Conservation (phyloP, 2,888 invertebrate genomes). For the Perizoma flavofasciatum region DNA sequence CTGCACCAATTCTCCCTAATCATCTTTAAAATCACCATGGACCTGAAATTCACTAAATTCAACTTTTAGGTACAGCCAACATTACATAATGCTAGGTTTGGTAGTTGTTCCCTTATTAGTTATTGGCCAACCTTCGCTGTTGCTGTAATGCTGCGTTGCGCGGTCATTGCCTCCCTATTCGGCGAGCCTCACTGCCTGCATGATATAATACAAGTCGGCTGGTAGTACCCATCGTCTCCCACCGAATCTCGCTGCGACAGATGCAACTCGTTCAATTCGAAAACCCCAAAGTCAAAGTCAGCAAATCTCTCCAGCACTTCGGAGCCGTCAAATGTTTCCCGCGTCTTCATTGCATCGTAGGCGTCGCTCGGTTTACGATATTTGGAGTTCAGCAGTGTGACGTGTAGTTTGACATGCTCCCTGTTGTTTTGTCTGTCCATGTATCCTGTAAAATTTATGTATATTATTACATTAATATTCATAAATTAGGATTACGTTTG, state of each 20-base stretch:
- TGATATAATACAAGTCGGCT: conserved; percentile 71
- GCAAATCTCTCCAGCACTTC: conserved; percentile 86
- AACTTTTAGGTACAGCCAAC: too few species aligned
- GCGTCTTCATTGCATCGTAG: conserved; percentile 10
- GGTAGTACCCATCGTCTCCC: conserved; percentile 66
- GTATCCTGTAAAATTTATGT: conserved; percentile 4
- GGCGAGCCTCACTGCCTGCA: conserved; percentile 31
- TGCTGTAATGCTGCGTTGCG: too few species aligned
- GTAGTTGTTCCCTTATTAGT: too few species aligned
- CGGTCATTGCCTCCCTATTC: too few species aligned
- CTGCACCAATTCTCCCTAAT: too few species aligned
- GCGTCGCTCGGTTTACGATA: conserved; percentile 49
- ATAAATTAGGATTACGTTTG: too few species aligned
- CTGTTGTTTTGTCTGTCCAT: conserved; percentile 55
- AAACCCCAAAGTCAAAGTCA: conserved; percentile 88
- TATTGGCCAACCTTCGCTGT: too few species aligned
- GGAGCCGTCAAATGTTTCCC: conserved; percentile 67
- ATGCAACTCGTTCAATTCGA: conserved; percentile 86
- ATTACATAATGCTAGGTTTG: too few species aligned
- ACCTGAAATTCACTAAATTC: too few species aligned
- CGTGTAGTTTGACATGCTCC: conserved; percentile 90
- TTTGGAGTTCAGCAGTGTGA: conserved; percentile 92
- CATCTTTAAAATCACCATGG: too few species aligned
- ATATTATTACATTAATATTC: too few species aligned
- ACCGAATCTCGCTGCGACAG: conserved; percentile 86